Evolutionary conservation across 2,888 invertebrate genomes (phyloP), one percentile per base, ranked within the genome.

Genomic region (Campoplex nolae): DNA sequence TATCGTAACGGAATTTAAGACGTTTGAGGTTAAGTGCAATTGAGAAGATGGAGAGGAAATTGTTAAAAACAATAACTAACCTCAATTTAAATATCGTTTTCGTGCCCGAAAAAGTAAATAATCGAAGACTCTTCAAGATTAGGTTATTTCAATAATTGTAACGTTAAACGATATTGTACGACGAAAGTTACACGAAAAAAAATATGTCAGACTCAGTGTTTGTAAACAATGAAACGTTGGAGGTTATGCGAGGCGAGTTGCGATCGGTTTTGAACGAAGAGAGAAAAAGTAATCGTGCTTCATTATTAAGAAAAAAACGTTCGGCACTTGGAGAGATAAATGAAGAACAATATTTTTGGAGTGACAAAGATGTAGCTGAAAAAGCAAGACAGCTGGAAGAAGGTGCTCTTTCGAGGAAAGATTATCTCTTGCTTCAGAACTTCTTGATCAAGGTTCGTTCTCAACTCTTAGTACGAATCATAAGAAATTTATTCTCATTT

Each of bases 381-480:
- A 89, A 89, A 38, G 92, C 91, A 3, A 90, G 79, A 74, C 88
- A 88, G 8, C 87, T 94, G 3, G 92, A 89, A 42, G 93, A 90
- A 76, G 93, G 91, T 81, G 13, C 90, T 1, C 87, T 94, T 23
- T 62, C 83, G 1, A 70, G 90, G 0, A 77, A 91, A 28, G 92
- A 93, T 38, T 94, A 94, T 70, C 86, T 84, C 48, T 88, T 90
- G 62, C 88, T 94, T n/a, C 92, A 93, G 88, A 93, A 91, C 88
- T 92, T 92, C 51, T 89, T 94, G 11, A 89, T 94, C 67, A 93
- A 94, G 91, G 94, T 94, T 83, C 83, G n/a, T 58, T 23, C 16
- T 16, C 32, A 62, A 38, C 38, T 38, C 38, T 38, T 6, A 38
- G 6, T 38, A 38, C 6, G 38, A 38, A 38, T 3, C 38, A 38